Percentiles rank a stretch among this genome's conserved stretches.
Conservation (phyloP, 1,140 invertebrate genomes). For the Drosophila tristis region DNA sequence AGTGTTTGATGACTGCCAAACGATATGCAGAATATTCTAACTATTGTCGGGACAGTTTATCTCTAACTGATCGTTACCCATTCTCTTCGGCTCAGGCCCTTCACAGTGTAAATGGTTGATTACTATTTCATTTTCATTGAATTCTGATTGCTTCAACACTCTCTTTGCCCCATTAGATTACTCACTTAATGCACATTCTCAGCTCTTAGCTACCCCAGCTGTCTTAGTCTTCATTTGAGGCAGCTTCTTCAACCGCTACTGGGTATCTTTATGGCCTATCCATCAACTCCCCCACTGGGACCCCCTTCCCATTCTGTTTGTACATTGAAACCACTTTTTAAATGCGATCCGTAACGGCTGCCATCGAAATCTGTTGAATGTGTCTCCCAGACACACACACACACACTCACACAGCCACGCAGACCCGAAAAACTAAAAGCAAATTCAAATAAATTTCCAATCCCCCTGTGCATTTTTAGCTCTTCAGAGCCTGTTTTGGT, state of each 20-base stretch:
- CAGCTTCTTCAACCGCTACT: not conserved
- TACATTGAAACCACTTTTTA: conserved; percentile 76
- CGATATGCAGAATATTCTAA: too few relatives aligned
- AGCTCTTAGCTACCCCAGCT: not conserved
- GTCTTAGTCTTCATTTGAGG: not conserved
- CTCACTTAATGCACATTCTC: too few relatives aligned
- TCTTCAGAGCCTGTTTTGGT: conserved; percentile 42
- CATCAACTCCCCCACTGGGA: not conserved
- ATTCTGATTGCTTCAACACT: too few relatives aligned
- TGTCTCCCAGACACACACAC: conserved; percentile 42
- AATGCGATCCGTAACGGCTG: conserved; percentile 79
- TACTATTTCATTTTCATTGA: too few relatives aligned
- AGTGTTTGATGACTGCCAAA: too few relatives aligned
- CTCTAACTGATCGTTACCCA: too few relatives aligned
- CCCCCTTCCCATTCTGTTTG: conserved; percentile 33
- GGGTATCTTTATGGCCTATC: conserved; percentile 19
- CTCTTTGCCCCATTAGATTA: too few relatives aligned
- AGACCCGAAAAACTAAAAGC: conserved; percentile 76
- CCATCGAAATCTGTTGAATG: conserved; percentile 81
- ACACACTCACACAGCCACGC: conserved; percentile 4
- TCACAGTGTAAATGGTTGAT: too few relatives aligned
- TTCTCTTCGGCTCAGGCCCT: too few relatives aligned
- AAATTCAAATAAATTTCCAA: conserved; percentile 83
- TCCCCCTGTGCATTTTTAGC: conserved; percentile 83
- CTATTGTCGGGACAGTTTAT: too few relatives aligned